Base-by-base conservation (phyloP, 37 sponge, comb jelly and placozoan species). In the Mnemiopsis leidyi region DNA sequence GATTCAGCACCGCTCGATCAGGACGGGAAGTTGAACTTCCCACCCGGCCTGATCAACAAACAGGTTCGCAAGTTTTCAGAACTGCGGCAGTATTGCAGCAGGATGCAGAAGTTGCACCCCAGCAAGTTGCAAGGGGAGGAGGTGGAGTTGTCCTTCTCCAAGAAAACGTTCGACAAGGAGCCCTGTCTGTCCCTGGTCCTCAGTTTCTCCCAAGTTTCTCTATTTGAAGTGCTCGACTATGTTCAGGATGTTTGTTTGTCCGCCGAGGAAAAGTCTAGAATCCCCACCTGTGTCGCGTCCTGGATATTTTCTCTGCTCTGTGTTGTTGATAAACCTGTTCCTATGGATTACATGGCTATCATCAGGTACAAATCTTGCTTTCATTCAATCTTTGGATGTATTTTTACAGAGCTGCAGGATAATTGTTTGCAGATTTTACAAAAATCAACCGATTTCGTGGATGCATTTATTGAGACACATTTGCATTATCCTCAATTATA, bases 321-420 rank as follows among this genome's bases (percentile, higher is more conserved):
- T 79, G 82, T 79, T 16, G 36, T 79, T 23, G 82, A 79, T 79
- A 79, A 79, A 79, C 82, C 82, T 79, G 82, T 79, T 79, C 82
- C 82, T 36, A 79, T 79, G 82, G 82, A 79, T 35, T 79, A 79
- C 82, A 79, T 79, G 82, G 2, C 82, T 5, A 79, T 79, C 35
- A 32, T 79, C 2, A 28, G 82, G 82, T 79, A n/a, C n/a, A n/a
- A n/a, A n/a, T n/a, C n/a, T n/a, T n/a, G n/a, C n/a, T n/a, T n/a
- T n/a, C n/a, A n/a, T n/a, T n/a, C n/a, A n/a, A n/a, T n/a, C n/a
- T n/a, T n/a, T n/a, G n/a, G n/a, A n/a, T n/a, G n/a, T n/a, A n/a
- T n/a, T n/a, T n/a, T n/a, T n/a, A n/a, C n/a, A n/a, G n/a, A n/a
- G n/a, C n/a, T n/a, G n/a, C n/a, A n/a, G n/a, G n/a, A n/a, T n/a